phyloP scores from a whole-genome alignment of 2,113 vertebrate genomes.

The Panurus biarmicus region DNA sequence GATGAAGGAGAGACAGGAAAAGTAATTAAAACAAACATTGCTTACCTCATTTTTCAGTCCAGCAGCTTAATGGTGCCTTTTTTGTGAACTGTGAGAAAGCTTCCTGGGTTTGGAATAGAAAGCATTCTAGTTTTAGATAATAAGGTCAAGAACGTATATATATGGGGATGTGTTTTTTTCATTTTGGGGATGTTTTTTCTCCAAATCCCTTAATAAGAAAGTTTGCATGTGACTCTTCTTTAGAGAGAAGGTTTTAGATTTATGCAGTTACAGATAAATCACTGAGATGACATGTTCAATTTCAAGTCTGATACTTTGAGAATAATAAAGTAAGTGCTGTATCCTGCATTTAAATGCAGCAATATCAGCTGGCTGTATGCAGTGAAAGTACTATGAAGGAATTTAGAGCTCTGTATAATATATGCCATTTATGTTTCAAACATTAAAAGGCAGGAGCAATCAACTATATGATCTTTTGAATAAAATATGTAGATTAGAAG shows the following conservation, averaged over 20 bases:
- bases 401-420: constrained; percentile 56
- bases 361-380: constrained; percentile 20
- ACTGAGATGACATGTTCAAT: constrained; percentile 48
- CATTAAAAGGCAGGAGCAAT: constrained; percentile 62
- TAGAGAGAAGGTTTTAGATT: neutral
- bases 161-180: fast-evolving
- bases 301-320: constrained; percentile 37
- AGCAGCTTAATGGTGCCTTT: neutral
- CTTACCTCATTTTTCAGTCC: neutral
- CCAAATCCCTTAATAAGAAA: neutral
- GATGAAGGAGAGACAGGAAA: neutral
- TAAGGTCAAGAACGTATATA: neutral
- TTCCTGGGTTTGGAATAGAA: neutral
- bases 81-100: neutral
- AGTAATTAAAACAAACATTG: neutral
- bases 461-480: constrained; percentile 66
- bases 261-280: constrained; percentile 29
- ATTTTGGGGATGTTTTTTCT: no score
- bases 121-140: neutral
- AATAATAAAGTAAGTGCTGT: constrained; percentile 55
- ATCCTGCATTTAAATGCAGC: constrained; percentile 40
- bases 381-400: constrained; percentile 28
- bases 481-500: constrained; percentile 75
- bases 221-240: neutral
- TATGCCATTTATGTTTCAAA: constrained; percentile 66